These are phyloP conservation scores for Panagrolaimus sp. DNA, from an alignment of 1,140 invertebrate species.

Conservation along the genomic window DNA sequence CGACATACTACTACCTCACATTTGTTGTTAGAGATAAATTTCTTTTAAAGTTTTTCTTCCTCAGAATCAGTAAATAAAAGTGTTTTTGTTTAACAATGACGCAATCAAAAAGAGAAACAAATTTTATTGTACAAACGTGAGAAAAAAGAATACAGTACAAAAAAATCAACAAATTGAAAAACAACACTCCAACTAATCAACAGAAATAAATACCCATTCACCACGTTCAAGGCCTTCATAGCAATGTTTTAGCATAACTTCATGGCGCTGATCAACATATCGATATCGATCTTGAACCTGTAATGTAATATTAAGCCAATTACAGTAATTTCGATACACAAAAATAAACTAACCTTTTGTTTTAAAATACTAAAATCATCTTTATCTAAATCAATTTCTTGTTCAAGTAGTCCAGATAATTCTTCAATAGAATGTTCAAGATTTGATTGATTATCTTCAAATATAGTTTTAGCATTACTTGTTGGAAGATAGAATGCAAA, in stretches of 20 bases:
- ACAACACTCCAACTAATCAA: no score
- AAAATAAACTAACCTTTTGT: constrained; percentile 79
- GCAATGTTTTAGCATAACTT: constrained; percentile 88
- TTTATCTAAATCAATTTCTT: constrained; percentile 91
- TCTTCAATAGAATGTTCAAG: constrained; percentile 92
- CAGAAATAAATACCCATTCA: constrained; percentile 24
- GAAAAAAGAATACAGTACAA: no score
- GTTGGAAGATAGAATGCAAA: constrained; percentile 96
- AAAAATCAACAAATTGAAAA: no score
- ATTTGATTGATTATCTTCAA: constrained; percentile 98
- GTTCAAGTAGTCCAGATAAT: constrained; percentile 90
- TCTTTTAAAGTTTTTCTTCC: no score
- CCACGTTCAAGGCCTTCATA: constrained; percentile 86
- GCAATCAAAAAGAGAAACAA: no score
- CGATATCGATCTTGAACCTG: constrained; percentile 87
- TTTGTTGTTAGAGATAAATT: no score
- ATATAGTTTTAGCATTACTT: constrained; percentile 97
- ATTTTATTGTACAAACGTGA: no score
- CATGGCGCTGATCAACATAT: constrained; percentile 90
- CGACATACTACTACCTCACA: no score
- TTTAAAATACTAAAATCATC: constrained; percentile 91
- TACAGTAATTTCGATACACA: background rate
- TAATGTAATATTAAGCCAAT: no score
- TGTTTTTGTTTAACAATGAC: no score
- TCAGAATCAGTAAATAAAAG: no score